Evolutionary conservation across 2,113 vertebrate genomes (phyloP).

Genomic region (Hemichromis elongatus): DNA sequence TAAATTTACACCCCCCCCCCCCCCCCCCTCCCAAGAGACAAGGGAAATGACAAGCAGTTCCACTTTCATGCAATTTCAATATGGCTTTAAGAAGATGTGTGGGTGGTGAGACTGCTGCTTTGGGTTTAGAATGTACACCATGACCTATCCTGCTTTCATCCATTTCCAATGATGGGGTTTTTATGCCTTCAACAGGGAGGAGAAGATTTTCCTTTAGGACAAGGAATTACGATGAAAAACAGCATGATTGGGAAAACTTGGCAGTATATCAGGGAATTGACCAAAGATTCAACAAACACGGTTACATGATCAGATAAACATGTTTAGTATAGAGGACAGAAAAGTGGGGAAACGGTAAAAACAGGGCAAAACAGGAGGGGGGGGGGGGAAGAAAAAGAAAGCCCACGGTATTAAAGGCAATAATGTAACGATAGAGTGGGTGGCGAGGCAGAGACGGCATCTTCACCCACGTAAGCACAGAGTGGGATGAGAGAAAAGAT

Average conservation of each 20-base stretch:
- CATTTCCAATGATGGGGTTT: constrained; percentile 50
- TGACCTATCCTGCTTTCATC: constrained; percentile 69
- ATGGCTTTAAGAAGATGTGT: constrained; percentile 68
- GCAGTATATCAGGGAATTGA: background rate
- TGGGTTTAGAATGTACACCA: constrained; percentile 60
- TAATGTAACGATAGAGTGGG: constrained; percentile 58
- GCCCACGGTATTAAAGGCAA: constrained; percentile 22
- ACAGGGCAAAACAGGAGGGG: background rate
- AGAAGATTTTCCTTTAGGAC: constrained; percentile 2
- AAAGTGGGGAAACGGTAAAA: constrained; percentile 1
- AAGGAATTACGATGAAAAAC: background rate
- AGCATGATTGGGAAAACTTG: background rate
- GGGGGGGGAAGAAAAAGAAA: too few species aligned
- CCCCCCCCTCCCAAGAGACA: constrained; percentile 14
- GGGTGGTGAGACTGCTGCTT: constrained; percentile 66
- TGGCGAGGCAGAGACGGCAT: constrained; percentile 43
- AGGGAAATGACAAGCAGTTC: constrained; percentile 54
- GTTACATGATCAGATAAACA: background rate
- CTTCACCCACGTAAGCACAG: constrained; percentile 56
- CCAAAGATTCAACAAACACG: background rate
- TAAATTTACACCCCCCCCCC: too few species aligned
- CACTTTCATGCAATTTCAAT: constrained; percentile 67
- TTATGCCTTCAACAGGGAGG: constrained; percentile 18
- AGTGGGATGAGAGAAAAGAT: constrained; percentile 60
- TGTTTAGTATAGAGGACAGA: background rate